Base-by-base conservation (phyloP, 2,888 invertebrate species). In the Hedychridium roseum region DNA sequence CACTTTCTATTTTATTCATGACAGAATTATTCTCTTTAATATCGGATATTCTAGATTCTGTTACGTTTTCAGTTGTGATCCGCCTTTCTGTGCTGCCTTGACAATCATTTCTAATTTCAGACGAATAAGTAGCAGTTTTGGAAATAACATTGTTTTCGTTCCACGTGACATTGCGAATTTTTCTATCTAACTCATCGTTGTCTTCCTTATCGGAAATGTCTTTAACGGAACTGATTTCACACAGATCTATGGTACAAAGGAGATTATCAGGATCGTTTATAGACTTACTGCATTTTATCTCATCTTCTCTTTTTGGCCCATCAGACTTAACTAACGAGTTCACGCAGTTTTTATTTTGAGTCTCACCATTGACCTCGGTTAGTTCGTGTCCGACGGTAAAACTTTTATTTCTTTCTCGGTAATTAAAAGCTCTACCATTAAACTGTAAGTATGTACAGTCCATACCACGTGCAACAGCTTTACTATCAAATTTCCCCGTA, bases 361-460 rank as follows among this genome's bases (percentile, higher is more conserved):
- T 58, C 9, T 50, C 48, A 27, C 55, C 50, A 6, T 41, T 45
- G 9, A 45, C 50, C 23, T 64, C 59, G 16, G 55, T 38, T 9
- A 21, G 23, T 15, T 37, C 47, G 1, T 45, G 17, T 14, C 41
- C 30, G 4, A 38, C 21, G 12, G 50, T 20, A 34, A 45, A 16
- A 6, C 9, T 27, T 49, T 38, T 26, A 27, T 7, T 27, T 2
- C 17, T 23, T 37, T 35, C 38, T 14, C 18, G 58, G 36, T 60
- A 68, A 36, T 58, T 63, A 23, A 64, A 63, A 6, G 60, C 58
- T 43, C n/a, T 70, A 2, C 64, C 61, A 42, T 64, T 64, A 16
- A 66, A 54, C n/a, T 66, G 53, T 20, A 66, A 70, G 41, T 65
- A 66, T 38, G 63, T 54, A 32, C 57, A 60, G 26, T 68, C 64